Evolutionary conservation across 1,140 invertebrate species (phyloP).

Genomic region (Diuraphis noxia): DNA sequence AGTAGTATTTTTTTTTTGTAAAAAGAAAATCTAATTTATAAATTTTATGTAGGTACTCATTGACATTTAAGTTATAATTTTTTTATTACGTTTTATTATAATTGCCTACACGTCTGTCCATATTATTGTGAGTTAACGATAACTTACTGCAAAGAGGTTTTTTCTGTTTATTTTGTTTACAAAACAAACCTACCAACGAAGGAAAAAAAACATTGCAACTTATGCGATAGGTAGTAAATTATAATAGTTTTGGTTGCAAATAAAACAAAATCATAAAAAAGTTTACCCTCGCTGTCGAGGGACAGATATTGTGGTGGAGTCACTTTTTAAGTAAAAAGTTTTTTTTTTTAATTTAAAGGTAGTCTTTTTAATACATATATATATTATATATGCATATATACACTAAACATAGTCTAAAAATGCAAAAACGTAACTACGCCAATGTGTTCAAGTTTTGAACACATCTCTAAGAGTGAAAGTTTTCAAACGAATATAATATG

Average conservation of each 20-base stretch:
- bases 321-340: constrained; percentile 27
- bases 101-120: no score
- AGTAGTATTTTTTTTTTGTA: background rate
- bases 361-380: background rate
- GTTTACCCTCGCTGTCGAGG: background rate
- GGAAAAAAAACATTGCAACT: background rate
- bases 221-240: background rate
- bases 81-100: background rate
- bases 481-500: background rate
- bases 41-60: background rate
- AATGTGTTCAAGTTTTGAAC: constrained; percentile 19
- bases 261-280: constrained; percentile 38
- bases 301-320: background rate
- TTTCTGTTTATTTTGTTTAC: background rate
- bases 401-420: background rate
- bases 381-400: background rate
- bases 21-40: background rate
- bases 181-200: background rate
- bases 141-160: background rate
- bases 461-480: constrained; percentile 31
- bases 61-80: background rate
- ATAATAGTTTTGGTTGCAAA: constrained; percentile 33
- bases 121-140: background rate
- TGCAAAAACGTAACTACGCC: background rate
- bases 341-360: constrained; percentile 10